Evolutionary conservation across 2,888 invertebrate genomes (phyloP).

Genomic region (Tryphoninae sp.): DNA sequence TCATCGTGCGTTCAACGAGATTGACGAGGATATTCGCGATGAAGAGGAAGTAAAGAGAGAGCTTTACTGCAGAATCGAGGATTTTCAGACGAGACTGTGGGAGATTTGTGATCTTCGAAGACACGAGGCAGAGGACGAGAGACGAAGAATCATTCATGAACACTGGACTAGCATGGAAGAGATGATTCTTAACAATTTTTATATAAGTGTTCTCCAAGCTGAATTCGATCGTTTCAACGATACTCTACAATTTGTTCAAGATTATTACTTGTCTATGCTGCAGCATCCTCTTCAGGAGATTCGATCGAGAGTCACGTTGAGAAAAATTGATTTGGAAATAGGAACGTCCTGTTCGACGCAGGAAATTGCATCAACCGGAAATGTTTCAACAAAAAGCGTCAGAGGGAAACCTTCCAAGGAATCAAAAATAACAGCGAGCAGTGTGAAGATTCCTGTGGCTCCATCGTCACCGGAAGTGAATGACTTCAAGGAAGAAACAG

Average conservation of each 20-base stretch:
- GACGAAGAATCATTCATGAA: slow-evolving; percentile 82
- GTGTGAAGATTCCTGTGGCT: slow-evolving; percentile 1
- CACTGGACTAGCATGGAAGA: slow-evolving; percentile 84
- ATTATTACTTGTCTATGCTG: slow-evolving; percentile 81
- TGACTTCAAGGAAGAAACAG: slow-evolving; percentile 62
- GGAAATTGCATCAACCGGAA: slow-evolving; percentile 25
- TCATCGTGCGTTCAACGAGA: slow-evolving; percentile 84
- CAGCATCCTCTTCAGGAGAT: slow-evolving; percentile 59
- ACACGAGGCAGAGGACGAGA: slow-evolving; percentile 83
- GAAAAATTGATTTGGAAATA: slow-evolving; percentile 41
- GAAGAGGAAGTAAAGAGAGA: slow-evolving; percentile 85
- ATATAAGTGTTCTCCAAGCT: slow-evolving; percentile 84
- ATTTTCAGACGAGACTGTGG: slow-evolving; percentile 83
- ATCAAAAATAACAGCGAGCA: slow-evolving; percentile 31
- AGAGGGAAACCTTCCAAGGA: slow-evolving; percentile 32
- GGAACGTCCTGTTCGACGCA: slow-evolving; percentile 2
- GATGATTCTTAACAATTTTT: slow-evolving; percentile 83
- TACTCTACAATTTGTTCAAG: slow-evolving; percentile 80
- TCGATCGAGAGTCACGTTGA: slow-evolving; percentile 47
- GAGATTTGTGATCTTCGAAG: slow-evolving; percentile 84
- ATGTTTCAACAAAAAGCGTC: neutral
- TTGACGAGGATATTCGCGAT: slow-evolving; percentile 84
- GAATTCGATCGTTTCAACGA: slow-evolving; percentile 84
- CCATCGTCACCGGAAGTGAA: slow-evolving; percentile 48
- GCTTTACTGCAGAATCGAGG: slow-evolving; percentile 84